Conservation (phyloP, 1,140 invertebrate species). For the Diprion similis region DNA sequence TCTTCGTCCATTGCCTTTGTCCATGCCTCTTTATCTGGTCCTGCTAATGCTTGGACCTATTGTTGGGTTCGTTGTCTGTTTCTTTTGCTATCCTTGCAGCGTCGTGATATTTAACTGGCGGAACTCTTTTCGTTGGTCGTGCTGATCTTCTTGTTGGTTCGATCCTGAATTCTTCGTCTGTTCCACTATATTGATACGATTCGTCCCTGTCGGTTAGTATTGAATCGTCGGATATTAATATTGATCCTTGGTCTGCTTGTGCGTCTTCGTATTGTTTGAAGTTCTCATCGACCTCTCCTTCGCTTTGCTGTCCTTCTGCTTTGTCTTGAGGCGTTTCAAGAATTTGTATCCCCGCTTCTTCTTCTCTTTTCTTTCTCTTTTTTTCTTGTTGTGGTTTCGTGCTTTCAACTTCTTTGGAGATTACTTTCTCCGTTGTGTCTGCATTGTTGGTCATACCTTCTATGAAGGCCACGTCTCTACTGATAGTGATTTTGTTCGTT, state of each 20-base stretch:
- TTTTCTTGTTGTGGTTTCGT: neutral
- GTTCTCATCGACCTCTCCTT: neutral
- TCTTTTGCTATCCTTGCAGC: neutral
- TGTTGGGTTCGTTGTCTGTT: slow-evolving; percentile 9
- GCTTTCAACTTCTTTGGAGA: neutral
- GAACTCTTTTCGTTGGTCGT: neutral
- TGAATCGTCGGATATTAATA: neutral
- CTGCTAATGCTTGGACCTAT: slow-evolving; percentile 1
- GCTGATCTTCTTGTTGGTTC: neutral
- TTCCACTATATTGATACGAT: neutral
- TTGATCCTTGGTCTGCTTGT: neutral
- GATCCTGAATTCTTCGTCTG: neutral
- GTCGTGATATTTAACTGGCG: neutral
- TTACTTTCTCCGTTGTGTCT: neutral
- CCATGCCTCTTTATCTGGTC: slow-evolving; percentile 32
- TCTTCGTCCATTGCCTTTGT: slow-evolving; percentile 42
- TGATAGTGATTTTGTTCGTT: too few species aligned
- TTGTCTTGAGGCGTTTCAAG: neutral
- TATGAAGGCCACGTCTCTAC: too few species aligned
- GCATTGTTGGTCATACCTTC: neutral
- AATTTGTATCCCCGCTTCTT: neutral
- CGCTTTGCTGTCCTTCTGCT: neutral
- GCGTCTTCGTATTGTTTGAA: slow-evolving; percentile 1
- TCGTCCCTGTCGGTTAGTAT: neutral
- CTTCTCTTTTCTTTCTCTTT: neutral